A percentile compares a stretch with the other conserved stretches of the same genome.
phyloP scores from a whole-genome alignment of 2,797 vertebrate species.

The Momotus momota region DNA sequence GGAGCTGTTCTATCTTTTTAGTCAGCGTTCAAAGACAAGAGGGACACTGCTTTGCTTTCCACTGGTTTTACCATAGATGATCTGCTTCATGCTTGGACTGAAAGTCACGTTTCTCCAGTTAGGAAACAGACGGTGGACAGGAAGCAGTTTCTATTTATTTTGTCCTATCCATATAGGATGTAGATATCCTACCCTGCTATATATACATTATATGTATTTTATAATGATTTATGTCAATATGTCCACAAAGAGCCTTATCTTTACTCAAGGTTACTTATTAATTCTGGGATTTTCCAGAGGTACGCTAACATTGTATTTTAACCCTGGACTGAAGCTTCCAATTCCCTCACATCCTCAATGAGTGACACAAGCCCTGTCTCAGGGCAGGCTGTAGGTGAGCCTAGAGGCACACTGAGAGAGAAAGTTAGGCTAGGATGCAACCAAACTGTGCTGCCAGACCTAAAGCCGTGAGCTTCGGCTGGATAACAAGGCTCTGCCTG shows the following conservation, averaged over 20 bases:
- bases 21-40: neutral
- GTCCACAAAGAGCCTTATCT: neutral
- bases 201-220: neutral
- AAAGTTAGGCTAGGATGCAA: neutral
- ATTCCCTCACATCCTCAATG: neutral
- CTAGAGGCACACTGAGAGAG: neutral
- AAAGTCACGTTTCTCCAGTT: neutral
- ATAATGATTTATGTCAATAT: neutral
- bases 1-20: neutral
- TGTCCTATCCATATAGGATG: neutral
- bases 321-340: neutral
- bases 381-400: neutral
- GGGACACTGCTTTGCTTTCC: neutral
- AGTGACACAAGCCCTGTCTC: neutral
- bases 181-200: neutral
- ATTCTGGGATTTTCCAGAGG: neutral
- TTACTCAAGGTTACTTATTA: constrained; percentile 1
- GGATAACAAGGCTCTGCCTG: neutral
- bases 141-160: neutral
- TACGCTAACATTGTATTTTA: neutral
- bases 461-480: neutral
- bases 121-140: neutral
- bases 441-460: neutral
- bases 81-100: neutral
- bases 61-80: neutral